A percentile compares a stretch with the other conserved stretches of the same genome.
Evolutionary conservation across 2,797 vertebrate genomes (phyloP).

Genomic region (Myotis pilosus): DNA sequence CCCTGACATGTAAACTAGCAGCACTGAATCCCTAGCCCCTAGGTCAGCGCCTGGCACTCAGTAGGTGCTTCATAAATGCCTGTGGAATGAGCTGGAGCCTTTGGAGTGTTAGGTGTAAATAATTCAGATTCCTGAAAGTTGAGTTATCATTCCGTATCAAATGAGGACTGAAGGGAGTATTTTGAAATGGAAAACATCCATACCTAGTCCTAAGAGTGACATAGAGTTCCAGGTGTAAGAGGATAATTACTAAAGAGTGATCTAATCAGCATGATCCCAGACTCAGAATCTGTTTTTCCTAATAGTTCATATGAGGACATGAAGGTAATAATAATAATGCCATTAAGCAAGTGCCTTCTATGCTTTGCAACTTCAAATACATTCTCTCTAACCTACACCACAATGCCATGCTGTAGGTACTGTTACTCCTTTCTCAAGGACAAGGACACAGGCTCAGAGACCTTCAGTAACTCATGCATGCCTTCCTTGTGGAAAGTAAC

Average conservation of each 20-base stretch:
- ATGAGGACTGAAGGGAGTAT: not conserved
- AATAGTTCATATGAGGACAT: not conserved
- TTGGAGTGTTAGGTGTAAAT: not conserved
- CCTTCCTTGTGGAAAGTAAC: not conserved
- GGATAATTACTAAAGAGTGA: not conserved
- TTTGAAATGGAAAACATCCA: not conserved
- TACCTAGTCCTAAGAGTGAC: not conserved
- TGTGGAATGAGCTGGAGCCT: not conserved
- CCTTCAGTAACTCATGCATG: not conserved
- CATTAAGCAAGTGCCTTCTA: not conserved
- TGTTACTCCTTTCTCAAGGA: not conserved
- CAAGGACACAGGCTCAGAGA: not conserved
- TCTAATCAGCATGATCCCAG: not conserved
- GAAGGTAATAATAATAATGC: not conserved
- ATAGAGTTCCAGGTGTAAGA: not conserved
- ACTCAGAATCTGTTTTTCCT: not conserved
- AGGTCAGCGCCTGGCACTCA: not conserved
- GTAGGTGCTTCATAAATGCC: not conserved
- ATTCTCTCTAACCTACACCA: not conserved
- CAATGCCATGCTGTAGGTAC: no score
- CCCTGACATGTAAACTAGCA: not conserved
- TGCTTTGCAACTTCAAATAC: not conserved
- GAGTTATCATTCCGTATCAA: not conserved
- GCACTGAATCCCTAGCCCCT: not conserved
- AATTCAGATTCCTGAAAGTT: not conserved